Percentiles rank a stretch among this genome's conserved stretches.
These are phyloP conservation scores for Aphidius colemani DNA, from an alignment of 2,888 invertebrate genomes.

Conservation along the genomic window DNA sequence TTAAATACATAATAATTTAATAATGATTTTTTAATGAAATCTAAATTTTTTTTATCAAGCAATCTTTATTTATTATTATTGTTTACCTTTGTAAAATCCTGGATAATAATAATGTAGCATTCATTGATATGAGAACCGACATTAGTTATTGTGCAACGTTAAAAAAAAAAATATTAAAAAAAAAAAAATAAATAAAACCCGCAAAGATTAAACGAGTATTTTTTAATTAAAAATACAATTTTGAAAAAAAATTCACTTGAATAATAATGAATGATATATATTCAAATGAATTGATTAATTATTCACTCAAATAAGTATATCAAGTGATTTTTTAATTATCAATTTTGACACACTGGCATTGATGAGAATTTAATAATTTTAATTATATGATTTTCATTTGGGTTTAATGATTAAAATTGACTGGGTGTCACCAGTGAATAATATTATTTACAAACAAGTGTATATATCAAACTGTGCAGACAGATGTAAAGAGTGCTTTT, in stretches of 20 bases:
- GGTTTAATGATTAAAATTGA: background rate
- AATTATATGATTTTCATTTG: constrained; percentile 23
- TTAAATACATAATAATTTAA: constrained; percentile 34
- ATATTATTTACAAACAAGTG: constrained; percentile 48
- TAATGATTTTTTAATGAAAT: constrained; percentile 40
- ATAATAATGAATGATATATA: too few relatives aligned
- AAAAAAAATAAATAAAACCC: background rate
- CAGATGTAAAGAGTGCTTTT: constrained; percentile 53
- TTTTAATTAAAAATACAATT: background rate
- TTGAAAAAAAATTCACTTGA: background rate
- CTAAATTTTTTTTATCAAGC: constrained; percentile 49
- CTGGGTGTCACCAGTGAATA: constrained; percentile 25
- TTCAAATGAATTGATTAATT: background rate
- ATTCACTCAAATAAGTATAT: background rate
- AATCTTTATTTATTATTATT: constrained; percentile 53
- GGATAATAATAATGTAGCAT: constrained; percentile 60
- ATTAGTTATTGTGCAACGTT: constrained; percentile 43
- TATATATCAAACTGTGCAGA: constrained; percentile 55
- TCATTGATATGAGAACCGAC: constrained; percentile 56
- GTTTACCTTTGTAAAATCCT: constrained; percentile 61
- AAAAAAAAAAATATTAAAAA: too few relatives aligned
- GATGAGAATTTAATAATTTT: constrained; percentile 8
- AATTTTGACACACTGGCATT: constrained; percentile 8
- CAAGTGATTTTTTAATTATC: constrained; percentile 12
- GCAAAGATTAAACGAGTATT: constrained; percentile 1